phyloP scores from a whole-genome alignment of 92 coral and sea anemone genomes.

The Pocillopora grandis region DNA sequence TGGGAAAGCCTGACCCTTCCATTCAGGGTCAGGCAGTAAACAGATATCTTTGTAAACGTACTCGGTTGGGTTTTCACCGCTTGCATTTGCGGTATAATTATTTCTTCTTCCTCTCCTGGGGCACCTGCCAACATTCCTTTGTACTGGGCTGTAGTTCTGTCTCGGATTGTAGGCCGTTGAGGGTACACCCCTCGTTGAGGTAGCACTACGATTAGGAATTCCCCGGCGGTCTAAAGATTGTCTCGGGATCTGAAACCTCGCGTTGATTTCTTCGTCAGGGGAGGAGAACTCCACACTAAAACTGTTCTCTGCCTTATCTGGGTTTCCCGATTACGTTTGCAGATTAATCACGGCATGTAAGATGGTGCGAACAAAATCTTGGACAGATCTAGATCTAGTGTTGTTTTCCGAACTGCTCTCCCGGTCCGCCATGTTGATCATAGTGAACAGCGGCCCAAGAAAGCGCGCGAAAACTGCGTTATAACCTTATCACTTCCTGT shows the following conservation, averaged over 20 bases:
- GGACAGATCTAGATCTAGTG: not conserved
- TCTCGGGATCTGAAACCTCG: too few species aligned
- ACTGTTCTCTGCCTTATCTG: not conserved
- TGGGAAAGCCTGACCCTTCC: too few species aligned
- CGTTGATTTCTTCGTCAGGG: too few species aligned
- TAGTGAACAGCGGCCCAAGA: not conserved
- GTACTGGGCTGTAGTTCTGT: not conserved
- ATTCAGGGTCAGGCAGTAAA: slow-evolving; percentile 28
- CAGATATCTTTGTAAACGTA: not conserved
- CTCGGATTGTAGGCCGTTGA: not conserved
- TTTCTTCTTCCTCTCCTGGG: not conserved
- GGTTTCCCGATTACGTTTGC: not conserved
- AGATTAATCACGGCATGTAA: not conserved
- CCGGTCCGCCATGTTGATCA: not conserved
- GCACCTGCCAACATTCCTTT: not conserved
- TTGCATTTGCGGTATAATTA: not conserved
- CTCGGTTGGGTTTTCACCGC: not conserved
- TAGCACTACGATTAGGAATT: not conserved
- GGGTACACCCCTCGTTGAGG: not conserved
- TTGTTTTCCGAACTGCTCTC: not conserved
- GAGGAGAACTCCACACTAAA: not conserved
- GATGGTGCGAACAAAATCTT: not conserved
- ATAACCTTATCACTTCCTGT: not conserved
- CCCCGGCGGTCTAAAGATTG: too few species aligned
- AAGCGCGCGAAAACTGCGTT: too few species aligned